Conservation (phyloP, 2,797 vertebrate genomes). For the Antennarius maculatus region DNA sequence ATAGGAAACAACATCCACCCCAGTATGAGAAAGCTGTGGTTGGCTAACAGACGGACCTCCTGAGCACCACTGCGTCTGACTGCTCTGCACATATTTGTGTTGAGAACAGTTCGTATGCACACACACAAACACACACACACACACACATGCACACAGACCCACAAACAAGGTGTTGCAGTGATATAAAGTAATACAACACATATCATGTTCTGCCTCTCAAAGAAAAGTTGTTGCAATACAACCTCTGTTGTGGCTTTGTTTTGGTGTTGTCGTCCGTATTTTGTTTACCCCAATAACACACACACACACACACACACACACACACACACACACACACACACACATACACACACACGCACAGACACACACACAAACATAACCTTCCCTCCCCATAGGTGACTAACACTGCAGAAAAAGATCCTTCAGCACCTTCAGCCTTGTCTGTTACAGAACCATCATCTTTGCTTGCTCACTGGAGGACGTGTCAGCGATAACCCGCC, state of each 20-base stretch:
- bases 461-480: constrained; percentile 60
- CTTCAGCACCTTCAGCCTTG: constrained; percentile 48
- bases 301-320: not conserved
- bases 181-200: constrained; percentile 14
- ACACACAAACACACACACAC: constrained; percentile 12
- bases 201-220: not conserved
- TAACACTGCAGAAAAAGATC: constrained; percentile 37
- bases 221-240: not conserved
- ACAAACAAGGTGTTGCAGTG: constrained; percentile 13
- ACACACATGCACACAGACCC: constrained; percentile 10
- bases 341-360: not conserved
- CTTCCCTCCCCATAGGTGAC: constrained; percentile 14
- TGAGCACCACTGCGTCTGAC: constrained; percentile 41
- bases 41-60: constrained; percentile 56
- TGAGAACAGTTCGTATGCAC: constrained; percentile 30
- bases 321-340: not conserved
- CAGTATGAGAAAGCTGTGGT: constrained; percentile 64
- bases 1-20: constrained; percentile 53
- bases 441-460: constrained; percentile 49
- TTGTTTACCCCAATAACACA: not conserved
- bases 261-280: not conserved
- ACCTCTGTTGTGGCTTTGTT: not conserved
- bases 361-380: constrained; percentile 4
- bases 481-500: constrained; percentile 73
- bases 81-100: constrained; percentile 46